A percentile compares a stretch with the other conserved stretches of the same genome.
Evolutionary conservation across 2,888 invertebrate species (phyloP).

Genomic region (Callinectes sapidus): DNA sequence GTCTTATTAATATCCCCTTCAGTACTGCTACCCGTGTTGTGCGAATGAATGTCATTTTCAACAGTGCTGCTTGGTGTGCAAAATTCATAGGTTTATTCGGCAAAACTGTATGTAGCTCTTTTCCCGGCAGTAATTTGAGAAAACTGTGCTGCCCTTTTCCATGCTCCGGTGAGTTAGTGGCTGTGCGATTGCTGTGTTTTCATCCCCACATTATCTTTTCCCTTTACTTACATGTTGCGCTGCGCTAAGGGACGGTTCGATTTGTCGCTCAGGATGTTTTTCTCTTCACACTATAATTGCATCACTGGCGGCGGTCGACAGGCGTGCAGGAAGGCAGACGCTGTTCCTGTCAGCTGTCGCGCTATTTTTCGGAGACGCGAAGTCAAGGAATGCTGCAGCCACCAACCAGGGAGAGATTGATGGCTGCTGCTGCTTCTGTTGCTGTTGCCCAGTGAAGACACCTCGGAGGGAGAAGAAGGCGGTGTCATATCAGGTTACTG

Average conservation of each 20-base stretch:
- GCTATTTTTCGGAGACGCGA: background rate
- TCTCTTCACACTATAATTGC: conserved; percentile 5
- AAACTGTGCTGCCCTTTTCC: conserved; percentile 19
- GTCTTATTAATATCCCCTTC: background rate
- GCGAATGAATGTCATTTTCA: conserved; percentile 11
- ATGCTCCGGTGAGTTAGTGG: background rate
- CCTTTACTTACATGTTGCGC: conserved; percentile 6
- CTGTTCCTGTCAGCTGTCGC: background rate
- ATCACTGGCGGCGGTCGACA: conserved; percentile 23
- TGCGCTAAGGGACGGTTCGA: background rate
- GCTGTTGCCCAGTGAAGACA: background rate
- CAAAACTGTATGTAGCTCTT: background rate
- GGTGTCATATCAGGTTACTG: background rate
- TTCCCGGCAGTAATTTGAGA: background rate
- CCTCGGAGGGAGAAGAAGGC: background rate
- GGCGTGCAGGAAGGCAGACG: conserved; percentile 20
- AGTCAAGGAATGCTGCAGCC: background rate
- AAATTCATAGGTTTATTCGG: conserved; percentile 24
- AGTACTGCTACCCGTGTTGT: background rate
- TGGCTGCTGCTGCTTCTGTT: background rate
- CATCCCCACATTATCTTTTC: background rate
- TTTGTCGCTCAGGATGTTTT: conserved; percentile 33
- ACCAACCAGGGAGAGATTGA: conserved; percentile 9
- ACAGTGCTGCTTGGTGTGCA: background rate
- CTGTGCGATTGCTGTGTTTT: background rate